Evolutionary conservation across 1,140 invertebrate species (phyloP).

Genomic region (Thrips palmi): DNA sequence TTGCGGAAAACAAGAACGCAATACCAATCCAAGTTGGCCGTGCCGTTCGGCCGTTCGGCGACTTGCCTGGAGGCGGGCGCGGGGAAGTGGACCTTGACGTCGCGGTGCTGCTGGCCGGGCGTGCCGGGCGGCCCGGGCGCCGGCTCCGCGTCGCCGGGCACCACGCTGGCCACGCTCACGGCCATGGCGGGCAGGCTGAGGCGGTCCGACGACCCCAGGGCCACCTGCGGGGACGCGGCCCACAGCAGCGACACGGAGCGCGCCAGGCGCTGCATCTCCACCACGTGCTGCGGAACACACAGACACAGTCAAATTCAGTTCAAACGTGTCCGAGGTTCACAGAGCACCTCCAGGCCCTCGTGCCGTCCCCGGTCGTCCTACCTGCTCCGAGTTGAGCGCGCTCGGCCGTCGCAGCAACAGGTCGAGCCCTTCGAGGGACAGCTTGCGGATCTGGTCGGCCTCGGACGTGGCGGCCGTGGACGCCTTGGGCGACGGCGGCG

Average conservation of each 20-base stretch:
- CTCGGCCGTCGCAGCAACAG: background rate
- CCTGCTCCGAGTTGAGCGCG: background rate
- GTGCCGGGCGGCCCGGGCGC: background rate
- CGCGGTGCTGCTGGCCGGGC: background rate
- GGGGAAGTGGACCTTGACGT: conserved; percentile 1
- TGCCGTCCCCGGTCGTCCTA: conserved; percentile 1
- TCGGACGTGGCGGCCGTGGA: no score
- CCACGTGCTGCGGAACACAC: conserved; percentile 12
- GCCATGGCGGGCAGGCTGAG: conserved; percentile 10
- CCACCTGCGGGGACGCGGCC: no score
- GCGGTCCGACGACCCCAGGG: conserved; percentile 2
- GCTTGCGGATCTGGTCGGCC: no score
- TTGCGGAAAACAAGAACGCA: no score
- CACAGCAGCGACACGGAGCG: conserved; percentile 10
- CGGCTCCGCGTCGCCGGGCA: conserved; percentile 6
- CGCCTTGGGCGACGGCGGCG: no score
- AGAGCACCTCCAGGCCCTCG: background rate
- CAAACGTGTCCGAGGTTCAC: background rate
- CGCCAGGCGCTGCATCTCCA: conserved; percentile 9
- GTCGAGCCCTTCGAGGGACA: background rate
- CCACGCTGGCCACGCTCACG: conserved; percentile 10
- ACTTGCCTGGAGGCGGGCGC: conserved; percentile 1
- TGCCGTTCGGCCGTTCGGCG: no score
- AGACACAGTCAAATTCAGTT: background rate
- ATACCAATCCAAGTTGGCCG: no score